These are phyloP conservation scores for Dryobotodes eremita DNA, from an alignment of 2,888 invertebrate genomes.

Conservation along the genomic window DNA sequence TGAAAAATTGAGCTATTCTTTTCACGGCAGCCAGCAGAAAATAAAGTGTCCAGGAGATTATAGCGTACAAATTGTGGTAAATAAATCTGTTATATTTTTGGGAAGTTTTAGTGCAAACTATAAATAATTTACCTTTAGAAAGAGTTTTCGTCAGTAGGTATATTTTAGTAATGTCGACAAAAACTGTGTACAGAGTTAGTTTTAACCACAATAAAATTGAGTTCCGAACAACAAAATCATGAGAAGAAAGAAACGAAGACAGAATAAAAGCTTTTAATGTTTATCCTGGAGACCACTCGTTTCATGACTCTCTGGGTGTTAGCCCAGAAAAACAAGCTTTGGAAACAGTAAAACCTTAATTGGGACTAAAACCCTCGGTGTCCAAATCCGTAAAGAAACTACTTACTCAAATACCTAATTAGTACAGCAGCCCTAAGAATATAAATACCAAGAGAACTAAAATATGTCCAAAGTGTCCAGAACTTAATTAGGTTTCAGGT, in stretches of 20 bases:
- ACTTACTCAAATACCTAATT: slow-evolving; percentile 52
- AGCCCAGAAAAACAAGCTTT: slow-evolving; percentile 27
- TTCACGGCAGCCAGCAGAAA: slow-evolving; percentile 11
- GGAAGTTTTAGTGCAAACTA: not conserved
- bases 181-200: not conserved
- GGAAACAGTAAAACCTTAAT: slow-evolving; percentile 36
- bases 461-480: not conserved
- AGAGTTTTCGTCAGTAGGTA: not conserved
- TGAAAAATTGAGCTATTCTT: slow-evolving; percentile 9
- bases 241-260: not conserved
- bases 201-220: slow-evolving; percentile 5
- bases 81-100: slow-evolving; percentile 5
- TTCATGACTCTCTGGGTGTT: not conserved
- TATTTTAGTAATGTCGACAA: not conserved
- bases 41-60: slow-evolving; percentile 11
- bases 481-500: slow-evolving; percentile 34
- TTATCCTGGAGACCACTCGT: slow-evolving; percentile 8
- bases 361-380: slow-evolving; percentile 22
- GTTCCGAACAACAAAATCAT: not conserved
- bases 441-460: slow-evolving; percentile 38
- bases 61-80: slow-evolving; percentile 3
- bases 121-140: not conserved
- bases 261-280: not conserved
- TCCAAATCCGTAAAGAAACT: slow-evolving; percentile 22
- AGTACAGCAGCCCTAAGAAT: slow-evolving; percentile 30